phyloP scores from a whole-genome alignment of 1,140 invertebrate genomes.

The Apis florea region DNA sequence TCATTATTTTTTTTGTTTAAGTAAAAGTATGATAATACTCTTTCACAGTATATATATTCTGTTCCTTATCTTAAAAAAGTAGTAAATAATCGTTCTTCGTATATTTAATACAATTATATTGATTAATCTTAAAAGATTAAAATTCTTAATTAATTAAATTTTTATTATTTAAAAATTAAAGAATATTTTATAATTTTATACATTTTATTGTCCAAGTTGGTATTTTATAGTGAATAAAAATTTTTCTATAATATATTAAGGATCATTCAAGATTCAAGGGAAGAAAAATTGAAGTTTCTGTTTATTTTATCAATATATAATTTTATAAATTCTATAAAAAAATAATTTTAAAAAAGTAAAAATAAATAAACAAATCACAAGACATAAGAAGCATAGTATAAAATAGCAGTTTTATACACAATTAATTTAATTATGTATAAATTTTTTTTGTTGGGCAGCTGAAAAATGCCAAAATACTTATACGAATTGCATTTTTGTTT shows the following conservation, averaged over 20 bases:
- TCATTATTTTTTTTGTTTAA: background rate
- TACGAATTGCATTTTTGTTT: background rate
- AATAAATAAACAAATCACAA: constrained; percentile 34
- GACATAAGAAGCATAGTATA: constrained; percentile 2
- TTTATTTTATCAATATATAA: constrained; percentile 8
- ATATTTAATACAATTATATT: constrained; percentile 5
- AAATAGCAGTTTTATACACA: background rate
- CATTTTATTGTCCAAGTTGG: background rate
- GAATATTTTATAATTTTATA: background rate
- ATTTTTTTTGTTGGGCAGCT: constrained; percentile 12
- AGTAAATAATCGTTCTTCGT: background rate
- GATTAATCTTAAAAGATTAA: background rate
- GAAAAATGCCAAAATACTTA: background rate
- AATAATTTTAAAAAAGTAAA: constrained; percentile 24
- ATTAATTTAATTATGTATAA: constrained; percentile 10
- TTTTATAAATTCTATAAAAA: background rate
- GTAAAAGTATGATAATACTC: background rate
- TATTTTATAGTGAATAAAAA: background rate
- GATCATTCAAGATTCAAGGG: background rate
- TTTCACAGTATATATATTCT: background rate
- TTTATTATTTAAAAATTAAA: background rate
- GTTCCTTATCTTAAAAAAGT: background rate
- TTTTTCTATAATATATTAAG: background rate
- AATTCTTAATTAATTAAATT: constrained; percentile 1
- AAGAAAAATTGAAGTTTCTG: background rate